Base-by-base conservation (phyloP, 2,888 invertebrate genomes). In the Agrotis clavis region DNA sequence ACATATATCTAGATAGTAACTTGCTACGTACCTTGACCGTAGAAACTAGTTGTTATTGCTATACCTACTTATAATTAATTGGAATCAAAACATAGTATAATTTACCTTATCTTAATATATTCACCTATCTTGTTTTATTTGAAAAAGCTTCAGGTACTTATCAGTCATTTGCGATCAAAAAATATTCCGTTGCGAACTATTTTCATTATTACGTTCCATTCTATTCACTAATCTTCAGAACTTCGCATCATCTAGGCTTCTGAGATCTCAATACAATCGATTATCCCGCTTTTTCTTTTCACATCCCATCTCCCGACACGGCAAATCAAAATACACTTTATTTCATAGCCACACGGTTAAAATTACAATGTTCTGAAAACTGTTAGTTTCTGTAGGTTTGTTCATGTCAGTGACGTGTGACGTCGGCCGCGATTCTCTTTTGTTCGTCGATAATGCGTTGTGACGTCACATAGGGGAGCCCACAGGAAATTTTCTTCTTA, bases 371-470 rank as follows among this genome's bases (percentile, higher is more conserved):
- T 7, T 19, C 19, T 18, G 13, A 14, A 19, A 41, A 54, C 47
- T 21, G 16, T 59, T 16, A 59, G 47, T 50, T 48, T 64, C 50
- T 53, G 45, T 54, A 64, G 75, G 81, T 74, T 86, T 83, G 79
- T 79, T 83, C 80, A 84, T 92, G 92, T 76, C 81, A 87, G 89
- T 91, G 92, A 92, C 91, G 87, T 88, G 85, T 88, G 88, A 89
- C 88, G 92, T 92, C 92, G 88, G 71, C 80, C 85, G 87, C 88
- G 89, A 91, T 91, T 88, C 84, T 90, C 92, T 92, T 92, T 92
- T 92, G 90, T 92, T 89, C 87, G 86, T 85, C 85, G 83, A 88
- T 91, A 91, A 92, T 87, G 87, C 86, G 86, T 72, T 81, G 85
- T 89, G 92, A 92, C 89, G 88, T 88, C 77, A 83, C 67, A 67